These are phyloP conservation scores for Plagiodera versicolora DNA, from an alignment of 2,888 invertebrate genomes.

Conservation along the genomic window DNA sequence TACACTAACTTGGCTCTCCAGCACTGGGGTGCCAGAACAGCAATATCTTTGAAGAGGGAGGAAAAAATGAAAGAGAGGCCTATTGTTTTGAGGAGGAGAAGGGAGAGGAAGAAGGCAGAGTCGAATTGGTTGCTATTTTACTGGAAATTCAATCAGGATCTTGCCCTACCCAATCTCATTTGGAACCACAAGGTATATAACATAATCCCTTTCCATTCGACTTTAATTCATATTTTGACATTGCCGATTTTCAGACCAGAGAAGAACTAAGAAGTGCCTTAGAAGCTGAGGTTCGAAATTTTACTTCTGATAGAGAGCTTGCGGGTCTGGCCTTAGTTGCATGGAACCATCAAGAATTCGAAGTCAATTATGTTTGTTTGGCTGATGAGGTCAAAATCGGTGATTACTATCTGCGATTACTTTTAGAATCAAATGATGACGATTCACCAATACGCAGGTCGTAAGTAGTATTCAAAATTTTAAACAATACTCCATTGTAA, in stretches of 20 bases:
- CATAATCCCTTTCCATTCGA: too few relatives aligned
- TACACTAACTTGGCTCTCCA: constrained; percentile 67
- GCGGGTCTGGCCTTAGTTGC: constrained; percentile 79
- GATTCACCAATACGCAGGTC: constrained; percentile 88
- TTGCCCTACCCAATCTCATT: constrained; percentile 92
- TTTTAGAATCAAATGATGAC: constrained; percentile 89
- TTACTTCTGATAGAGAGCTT: constrained; percentile 87
- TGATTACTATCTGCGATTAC: constrained; percentile 93
- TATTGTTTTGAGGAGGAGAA: constrained; percentile 85
- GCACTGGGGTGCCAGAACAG: constrained; percentile 71
- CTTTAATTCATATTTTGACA: too few relatives aligned
- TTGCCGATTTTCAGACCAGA: constrained; percentile 68
- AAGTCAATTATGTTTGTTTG: constrained; percentile 90
- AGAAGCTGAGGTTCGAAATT: constrained; percentile 90
- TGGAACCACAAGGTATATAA: constrained; percentile 98
- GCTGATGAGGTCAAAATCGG: constrained; percentile 97
- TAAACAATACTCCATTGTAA: too few relatives aligned
- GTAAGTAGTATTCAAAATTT: too few relatives aligned
- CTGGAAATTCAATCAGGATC: constrained; percentile 92
- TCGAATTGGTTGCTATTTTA: constrained; percentile 95
- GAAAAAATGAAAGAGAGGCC: constrained; percentile 75
- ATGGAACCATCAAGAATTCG: constrained; percentile 99
- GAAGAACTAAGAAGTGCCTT: constrained; percentile 91
- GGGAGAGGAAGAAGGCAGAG: constrained; percentile 84
- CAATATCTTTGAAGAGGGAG: constrained; percentile 60